Conservation (phyloP, 1,140 invertebrate genomes). For the Aphidius ervi region DNA sequence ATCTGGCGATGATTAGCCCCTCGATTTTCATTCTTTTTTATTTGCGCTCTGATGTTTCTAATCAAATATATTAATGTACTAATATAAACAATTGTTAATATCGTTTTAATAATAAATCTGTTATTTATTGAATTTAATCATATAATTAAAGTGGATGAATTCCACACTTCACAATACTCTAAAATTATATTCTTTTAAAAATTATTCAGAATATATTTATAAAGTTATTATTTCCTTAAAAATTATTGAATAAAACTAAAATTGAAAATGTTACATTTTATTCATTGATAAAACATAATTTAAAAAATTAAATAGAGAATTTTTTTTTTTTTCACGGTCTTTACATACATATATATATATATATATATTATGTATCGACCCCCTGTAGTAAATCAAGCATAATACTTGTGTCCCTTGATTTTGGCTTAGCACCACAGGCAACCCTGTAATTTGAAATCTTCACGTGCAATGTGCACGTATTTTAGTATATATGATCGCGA, state of each 20-base stretch:
- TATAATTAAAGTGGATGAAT: too few species aligned
- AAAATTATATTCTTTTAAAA: not conserved
- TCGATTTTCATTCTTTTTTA: too few species aligned
- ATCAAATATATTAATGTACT: too few species aligned
- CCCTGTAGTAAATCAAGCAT: slow-evolving; percentile 23
- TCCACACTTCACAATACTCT: too few species aligned
- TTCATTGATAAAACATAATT: too few species aligned
- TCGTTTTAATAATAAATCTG: too few species aligned
- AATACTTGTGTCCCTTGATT: slow-evolving; percentile 11
- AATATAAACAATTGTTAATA: too few species aligned
- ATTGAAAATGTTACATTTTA: too few species aligned
- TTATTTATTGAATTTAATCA: too few species aligned
- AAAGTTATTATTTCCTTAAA: not conserved
- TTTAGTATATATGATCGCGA: slow-evolving; percentile 9
- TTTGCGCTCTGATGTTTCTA: too few species aligned
- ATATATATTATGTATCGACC: slow-evolving; percentile 7
- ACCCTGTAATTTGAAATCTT: slow-evolving; percentile 51
- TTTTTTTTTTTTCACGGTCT: slow-evolving; percentile 1
- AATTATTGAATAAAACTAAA: not conserved
- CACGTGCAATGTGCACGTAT: slow-evolving; percentile 32
- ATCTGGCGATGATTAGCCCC: too few species aligned
- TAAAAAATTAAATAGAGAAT: not conserved
- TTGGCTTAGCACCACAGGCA: slow-evolving; percentile 11
- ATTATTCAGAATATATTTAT: not conserved
- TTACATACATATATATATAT: too few species aligned